Conservation (phyloP, 2,888 invertebrate genomes). For the Hyposoter dolosus region DNA sequence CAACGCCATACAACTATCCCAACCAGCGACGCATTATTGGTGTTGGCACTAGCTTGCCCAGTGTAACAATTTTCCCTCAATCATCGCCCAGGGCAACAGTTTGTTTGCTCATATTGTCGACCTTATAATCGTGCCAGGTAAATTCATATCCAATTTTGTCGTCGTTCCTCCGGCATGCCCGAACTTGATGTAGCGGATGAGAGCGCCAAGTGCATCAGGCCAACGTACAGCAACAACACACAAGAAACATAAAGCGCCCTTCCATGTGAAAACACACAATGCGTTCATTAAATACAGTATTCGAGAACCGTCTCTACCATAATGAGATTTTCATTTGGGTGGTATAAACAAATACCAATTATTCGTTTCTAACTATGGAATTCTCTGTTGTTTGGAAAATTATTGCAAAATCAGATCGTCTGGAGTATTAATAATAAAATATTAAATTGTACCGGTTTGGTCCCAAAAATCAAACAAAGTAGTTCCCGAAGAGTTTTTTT, state of each 20-base stretch:
- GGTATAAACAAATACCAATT: not conserved
- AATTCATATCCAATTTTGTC: slow-evolving; percentile 79
- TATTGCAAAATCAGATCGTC: too few species aligned
- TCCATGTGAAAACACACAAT: not conserved
- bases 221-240: not conserved
- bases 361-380: not conserved
- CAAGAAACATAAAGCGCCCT: not conserved
- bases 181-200: slow-evolving; percentile 32
- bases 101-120: slow-evolving; percentile 77
- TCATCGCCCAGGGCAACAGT: slow-evolving; percentile 77
- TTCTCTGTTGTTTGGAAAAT: too few species aligned
- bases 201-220: slow-evolving; percentile 3
- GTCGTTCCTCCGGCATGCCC: slow-evolving; percentile 53
- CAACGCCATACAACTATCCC: slow-evolving; percentile 40
- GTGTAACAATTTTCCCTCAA: slow-evolving; percentile 77
- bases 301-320: not conserved
- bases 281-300: not conserved
- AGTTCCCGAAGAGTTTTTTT: too few species aligned
- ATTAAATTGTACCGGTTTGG: too few species aligned
- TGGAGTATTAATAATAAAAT: too few species aligned
- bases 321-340: not conserved
- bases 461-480: too few species aligned
- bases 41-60: slow-evolving; percentile 40
- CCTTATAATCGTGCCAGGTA: slow-evolving; percentile 79
- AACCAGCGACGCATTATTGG: slow-evolving; percentile 52